Percentiles rank a stretch among this genome's conserved stretches.
phyloP scores from a whole-genome alignment of 2,888 invertebrate species.

The Boloria euphrosyne region DNA sequence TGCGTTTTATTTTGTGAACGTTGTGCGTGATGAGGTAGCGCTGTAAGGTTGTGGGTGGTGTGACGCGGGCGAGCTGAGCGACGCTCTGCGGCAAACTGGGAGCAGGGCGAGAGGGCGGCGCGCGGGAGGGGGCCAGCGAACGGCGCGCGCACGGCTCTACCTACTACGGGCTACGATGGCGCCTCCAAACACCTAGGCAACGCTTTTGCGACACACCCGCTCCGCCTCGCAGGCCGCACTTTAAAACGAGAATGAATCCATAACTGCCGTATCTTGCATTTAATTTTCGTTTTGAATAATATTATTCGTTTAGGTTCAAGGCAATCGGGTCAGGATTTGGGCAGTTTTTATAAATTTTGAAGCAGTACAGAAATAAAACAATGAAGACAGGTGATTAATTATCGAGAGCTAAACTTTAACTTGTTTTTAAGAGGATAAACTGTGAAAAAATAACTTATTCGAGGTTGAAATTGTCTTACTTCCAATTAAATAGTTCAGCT shows the following conservation, averaged over 20 bases:
- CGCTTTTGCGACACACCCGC: conserved; percentile 76
- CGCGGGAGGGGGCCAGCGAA: conserved; percentile 64
- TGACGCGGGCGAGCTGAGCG: conserved; percentile 73
- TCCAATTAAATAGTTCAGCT: too few species aligned
- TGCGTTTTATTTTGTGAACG: conserved; percentile 54
- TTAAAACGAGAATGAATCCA: conserved; percentile 65
- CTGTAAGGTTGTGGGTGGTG: conserved; percentile 50
- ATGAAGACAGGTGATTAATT: conserved; percentile 37
- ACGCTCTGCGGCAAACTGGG: conserved; percentile 81
- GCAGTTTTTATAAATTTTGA: conserved; percentile 47
- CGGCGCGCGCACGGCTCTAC: conserved; percentile 77
- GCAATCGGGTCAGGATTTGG: conserved; percentile 57
- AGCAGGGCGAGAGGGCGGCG: conserved; percentile 63
- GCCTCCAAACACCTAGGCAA: conserved; percentile 71
- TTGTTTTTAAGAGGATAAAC: conserved; percentile 28
- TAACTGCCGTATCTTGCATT: conserved; percentile 56
- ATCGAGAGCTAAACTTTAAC: conserved; percentile 31
- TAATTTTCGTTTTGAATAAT: conserved; percentile 54
- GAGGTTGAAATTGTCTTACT: too few species aligned
- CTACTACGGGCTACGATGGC: conserved; percentile 76
- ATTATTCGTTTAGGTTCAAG: conserved; percentile 64
- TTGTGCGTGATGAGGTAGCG: conserved; percentile 64
- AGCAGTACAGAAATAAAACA: conserved; percentile 43
- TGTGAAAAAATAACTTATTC: conserved; percentile 7
- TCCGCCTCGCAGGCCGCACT: conserved; percentile 56